Percentiles rank a stretch among this genome's conserved stretches.
phyloP scores from a whole-genome alignment of 92 coral and sea anemone genomes.

The Plumapathes pennacea region DNA sequence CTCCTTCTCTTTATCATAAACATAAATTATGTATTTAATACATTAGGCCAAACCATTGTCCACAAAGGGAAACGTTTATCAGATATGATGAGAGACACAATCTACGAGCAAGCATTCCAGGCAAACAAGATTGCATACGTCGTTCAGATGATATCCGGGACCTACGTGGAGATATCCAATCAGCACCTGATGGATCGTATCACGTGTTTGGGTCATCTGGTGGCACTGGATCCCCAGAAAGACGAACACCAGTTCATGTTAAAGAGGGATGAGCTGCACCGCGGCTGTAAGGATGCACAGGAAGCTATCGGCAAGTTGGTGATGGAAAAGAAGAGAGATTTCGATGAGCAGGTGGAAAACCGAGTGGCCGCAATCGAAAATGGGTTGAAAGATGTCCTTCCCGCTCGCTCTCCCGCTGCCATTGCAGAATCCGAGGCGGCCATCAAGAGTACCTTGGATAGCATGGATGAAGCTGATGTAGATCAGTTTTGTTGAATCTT shows the following conservation, averaged over 20 bases:
- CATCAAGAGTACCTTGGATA: slow-evolving; percentile 5
- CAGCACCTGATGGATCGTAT: slow-evolving; percentile 19
- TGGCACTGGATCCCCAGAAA: slow-evolving; percentile 27
- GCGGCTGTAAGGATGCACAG: slow-evolving; percentile 23
- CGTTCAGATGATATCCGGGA: slow-evolving; percentile 19
- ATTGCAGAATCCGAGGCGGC: slow-evolving; percentile 26
- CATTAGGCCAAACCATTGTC: no score
- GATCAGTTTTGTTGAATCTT: no score
- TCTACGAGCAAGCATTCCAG: slow-evolving; percentile 32
- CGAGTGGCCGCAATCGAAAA: slow-evolving; percentile 20
- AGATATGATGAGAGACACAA: slow-evolving; percentile 23
- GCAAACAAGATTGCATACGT: slow-evolving; percentile 19
- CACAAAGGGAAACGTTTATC: no score
- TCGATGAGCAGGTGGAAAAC: slow-evolving; percentile 11
- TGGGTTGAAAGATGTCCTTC: slow-evolving; percentile 7
- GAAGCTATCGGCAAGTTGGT: slow-evolving; percentile 6
- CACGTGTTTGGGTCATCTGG: slow-evolving; percentile 19
- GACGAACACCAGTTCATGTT: neutral
- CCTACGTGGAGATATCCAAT: slow-evolving; percentile 30
- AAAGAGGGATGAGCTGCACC: slow-evolving; percentile 13
- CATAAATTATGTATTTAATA: no score
- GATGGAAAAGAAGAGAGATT: slow-evolving; percentile 2
- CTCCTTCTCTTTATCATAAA: no score
- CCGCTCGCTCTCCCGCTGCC: slow-evolving; percentile 10
- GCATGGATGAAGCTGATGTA: no score